Evolutionary conservation across 1,140 invertebrate genomes (phyloP), one percentile per base, ranked within the genome.

Genomic region (Manduca sexta): DNA sequence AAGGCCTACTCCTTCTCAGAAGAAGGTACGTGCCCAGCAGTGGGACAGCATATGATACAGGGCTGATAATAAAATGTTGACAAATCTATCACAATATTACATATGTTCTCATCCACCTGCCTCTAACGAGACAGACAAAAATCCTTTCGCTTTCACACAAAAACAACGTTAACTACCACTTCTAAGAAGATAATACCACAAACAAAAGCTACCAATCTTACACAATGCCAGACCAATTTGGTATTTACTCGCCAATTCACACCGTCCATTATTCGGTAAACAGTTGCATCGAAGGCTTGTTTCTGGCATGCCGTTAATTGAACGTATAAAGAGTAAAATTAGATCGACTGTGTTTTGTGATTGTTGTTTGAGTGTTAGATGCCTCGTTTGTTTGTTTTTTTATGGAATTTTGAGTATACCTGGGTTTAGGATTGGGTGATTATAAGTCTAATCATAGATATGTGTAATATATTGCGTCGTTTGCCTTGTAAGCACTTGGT

Each of bases 291-390:
- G 43, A 13, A 21, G 52, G 51, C 63, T 66, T 65, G 69, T 64
- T 66, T 61, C 52, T 57, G 26, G 37, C 14, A 31, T 12, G 39
- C n/a, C 35, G 70, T 55, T 77, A 77, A 77, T 77, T 77, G 60
- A 37, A 35, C 42, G 43, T 59, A 74, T 67, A 72, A 77, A 77
- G 71, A 69, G 40, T 53, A n/a, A 54, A 72, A 72, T 74, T 74
- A 67, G 69, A 68, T 55, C 62, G 52, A 13, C 14, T 46, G 30
- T 42, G 46, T 44, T 56, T 60, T 52, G 51, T 38, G 50, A 12
- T 53, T 30, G 30, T 52, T 52, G 14, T 51, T 50, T 56, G 54
- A 39, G 41, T 51, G 45, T 52, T 49, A 42, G 40, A 42, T 42
- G 40, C 40, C 40, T 26, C 18, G 40, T 42, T 42, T 42, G 40